Evolutionary conservation across 2,113 vertebrate genomes (phyloP), one percentile per base, ranked within the genome.

Genomic region (Podarcis muralis): DNA sequence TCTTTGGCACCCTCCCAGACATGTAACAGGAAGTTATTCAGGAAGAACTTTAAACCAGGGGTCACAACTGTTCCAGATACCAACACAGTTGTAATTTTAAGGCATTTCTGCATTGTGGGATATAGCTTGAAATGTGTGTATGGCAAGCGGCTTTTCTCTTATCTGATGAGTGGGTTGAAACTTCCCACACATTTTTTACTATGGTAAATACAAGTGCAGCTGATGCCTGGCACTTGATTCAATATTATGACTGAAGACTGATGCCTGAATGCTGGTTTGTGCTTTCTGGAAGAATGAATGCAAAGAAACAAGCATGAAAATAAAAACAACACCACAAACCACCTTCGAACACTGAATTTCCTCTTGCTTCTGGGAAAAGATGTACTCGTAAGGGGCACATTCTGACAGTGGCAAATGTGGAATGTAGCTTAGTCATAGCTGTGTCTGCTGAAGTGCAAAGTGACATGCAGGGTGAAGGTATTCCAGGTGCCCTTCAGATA

Each of bases 161-260:
- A 32, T 57, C n/a, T 79, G 53, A 35, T 7, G 43, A 57, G 65
- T 80, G 23, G 77, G 65, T 25, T 87, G 43, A 27, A 66, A 66
- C 59, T 88, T 76, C 87, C 87, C 18, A 88, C 87, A 68, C 71
- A 53, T 65, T 87, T 27, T 66, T 66, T 65, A 62, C 30, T 76
- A 23, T 83, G 35, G 59, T 48, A 76, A 88, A 81, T 43, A 83
- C 59, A 68, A 88, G 23, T 48, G 30, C 32, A 27, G 80, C 37
- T 76, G 57, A 65, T 66, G 22, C 68, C 35, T 74, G 69, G 69
- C 37, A 30, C 25, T 66, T 83, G 30, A 71, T 66, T 88, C 72
- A 83, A 35, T 88, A 77, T 83, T 76, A 76, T 88, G 80, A 77
- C 13, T 66, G 69, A 65, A 82, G 37, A 82, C 57, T 43, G n/a